These are phyloP conservation scores for Scaptomyza cyrtandrae DNA, from an alignment of 2,888 invertebrate genomes.

Conservation along the genomic window DNA sequence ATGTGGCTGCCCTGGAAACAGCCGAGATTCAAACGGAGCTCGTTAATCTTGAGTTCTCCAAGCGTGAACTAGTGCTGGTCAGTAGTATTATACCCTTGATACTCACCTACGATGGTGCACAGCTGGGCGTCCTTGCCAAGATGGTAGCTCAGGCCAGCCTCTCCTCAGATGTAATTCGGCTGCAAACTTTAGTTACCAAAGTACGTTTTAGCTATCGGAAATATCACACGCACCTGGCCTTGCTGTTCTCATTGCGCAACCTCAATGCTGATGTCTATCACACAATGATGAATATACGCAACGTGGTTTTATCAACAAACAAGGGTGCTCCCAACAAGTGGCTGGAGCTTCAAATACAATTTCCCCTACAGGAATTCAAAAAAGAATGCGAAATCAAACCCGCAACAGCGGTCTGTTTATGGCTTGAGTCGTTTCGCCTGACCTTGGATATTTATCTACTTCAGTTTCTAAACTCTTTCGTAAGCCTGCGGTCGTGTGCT, in stretches of 20 bases:
- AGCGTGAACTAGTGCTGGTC: constrained; percentile 71
- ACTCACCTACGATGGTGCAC: constrained; percentile 30
- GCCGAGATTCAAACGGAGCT: constrained; percentile 72
- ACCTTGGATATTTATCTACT: constrained; percentile 70
- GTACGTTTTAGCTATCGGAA: constrained; percentile 49
- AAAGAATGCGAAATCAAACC: constrained; percentile 22
- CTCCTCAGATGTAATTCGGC: constrained; percentile 60
- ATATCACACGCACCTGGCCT: constrained; percentile 62
- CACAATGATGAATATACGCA: constrained; percentile 59
- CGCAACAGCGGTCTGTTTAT: constrained; percentile 69
- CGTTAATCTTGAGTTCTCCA: constrained; percentile 78
- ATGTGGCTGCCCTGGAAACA: constrained; percentile 62
- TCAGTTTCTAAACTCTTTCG: constrained; percentile 75
- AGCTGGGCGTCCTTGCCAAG: constrained; percentile 38
- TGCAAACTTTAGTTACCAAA: constrained; percentile 63
- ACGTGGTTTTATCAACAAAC: constrained; percentile 58
- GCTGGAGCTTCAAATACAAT: constrained; percentile 78
- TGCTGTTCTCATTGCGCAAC: constrained; percentile 57
- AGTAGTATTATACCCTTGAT: constrained; percentile 55
- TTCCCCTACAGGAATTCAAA: constrained; percentile 45
- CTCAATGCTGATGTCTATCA: constrained; percentile 66
- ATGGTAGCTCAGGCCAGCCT: constrained; percentile 39
- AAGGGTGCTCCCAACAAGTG: constrained; percentile 69
- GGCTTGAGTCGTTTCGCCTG: constrained; percentile 77
- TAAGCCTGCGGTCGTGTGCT: constrained; percentile 19